Percentiles rank a stretch among this genome's conserved stretches.
phyloP scores from a whole-genome alignment of 2,797 vertebrate genomes.

The Podargus strigoides region DNA sequence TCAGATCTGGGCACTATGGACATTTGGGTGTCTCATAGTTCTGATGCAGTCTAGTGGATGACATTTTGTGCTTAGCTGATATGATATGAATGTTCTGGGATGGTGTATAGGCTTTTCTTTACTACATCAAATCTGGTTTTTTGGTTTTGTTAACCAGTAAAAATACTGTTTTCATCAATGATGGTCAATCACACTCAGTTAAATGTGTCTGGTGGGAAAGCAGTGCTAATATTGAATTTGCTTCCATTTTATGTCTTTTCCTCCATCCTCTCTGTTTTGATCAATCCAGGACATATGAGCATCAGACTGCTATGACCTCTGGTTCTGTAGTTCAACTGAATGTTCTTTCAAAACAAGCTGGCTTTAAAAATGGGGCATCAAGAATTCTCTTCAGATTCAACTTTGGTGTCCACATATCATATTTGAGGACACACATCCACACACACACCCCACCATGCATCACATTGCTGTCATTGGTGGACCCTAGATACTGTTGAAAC shows the following conservation, averaged over 20 bases:
- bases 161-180: neutral
- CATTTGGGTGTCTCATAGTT: neutral
- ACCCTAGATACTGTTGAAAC: neutral
- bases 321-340: neutral
- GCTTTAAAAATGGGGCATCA: neutral
- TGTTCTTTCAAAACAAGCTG: neutral
- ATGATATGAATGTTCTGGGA: neutral
- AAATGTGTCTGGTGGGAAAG: neutral
- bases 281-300: neutral
- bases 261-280: rapidly evolving
- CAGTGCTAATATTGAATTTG: neutral
- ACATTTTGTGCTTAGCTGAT: neutral
- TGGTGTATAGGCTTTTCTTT: neutral
- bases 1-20: neutral
- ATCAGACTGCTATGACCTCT: neutral
- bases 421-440: too few species aligned
- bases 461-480: neutral
- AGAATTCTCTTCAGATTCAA: neutral
- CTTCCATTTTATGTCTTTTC: neutral
- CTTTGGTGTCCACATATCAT: neutral
- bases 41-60: neutral
- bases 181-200: neutral
- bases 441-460: neutral
- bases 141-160: neutral
- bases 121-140: neutral